Evolutionary conservation across 2,888 invertebrate genomes (phyloP), one percentile per base, ranked within the genome.

Genomic region (Thymelicus acteon): DNA sequence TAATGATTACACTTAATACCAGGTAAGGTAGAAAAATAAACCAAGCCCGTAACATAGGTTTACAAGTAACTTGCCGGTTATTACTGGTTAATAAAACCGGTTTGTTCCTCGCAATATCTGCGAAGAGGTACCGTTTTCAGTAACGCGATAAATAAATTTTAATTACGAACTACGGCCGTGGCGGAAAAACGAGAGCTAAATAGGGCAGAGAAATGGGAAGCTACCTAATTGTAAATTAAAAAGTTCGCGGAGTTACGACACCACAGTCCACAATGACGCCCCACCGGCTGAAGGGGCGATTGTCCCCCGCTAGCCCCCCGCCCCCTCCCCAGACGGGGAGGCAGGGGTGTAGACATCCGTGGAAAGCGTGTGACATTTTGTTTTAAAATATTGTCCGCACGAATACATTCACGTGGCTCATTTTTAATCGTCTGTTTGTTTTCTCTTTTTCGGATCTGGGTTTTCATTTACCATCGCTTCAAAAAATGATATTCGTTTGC

Each of bases 151-250:
- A 92, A 91, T 92, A 92, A 91, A 90, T 92, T 92, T 91, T 89
- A 91, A 92, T 92, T 91, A 92, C 87, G 83, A 86, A 87, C 85
- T 82, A 84, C 82, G 82, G 83, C 83, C 84, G 85, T 83, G 86
- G 89, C 89, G 90, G 91, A 91, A 92, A 92, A 93, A 91, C 89
- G 91, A 89, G 88, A 92, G 92, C 93, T 93, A 93, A 93, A 93
- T 93, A 93, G 92, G 92, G 88, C 92, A 92, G 91, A 91, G 92
- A 93, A 92, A 93, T 92, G 93, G 90, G 92, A 92, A 92, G 92
- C 93, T 93, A 93, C 92, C 92, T 93, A 93, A 93, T 93, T 93
- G 93, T 93, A 93, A 93, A 93, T 93, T 93, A 93, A 93, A 93
- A 93, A 93, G 93, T 93, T 93, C 92, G 92, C 90, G 87, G 90